phyloP scores from a whole-genome alignment of 2,888 invertebrate genomes.

The Xestia xanthographa region DNA sequence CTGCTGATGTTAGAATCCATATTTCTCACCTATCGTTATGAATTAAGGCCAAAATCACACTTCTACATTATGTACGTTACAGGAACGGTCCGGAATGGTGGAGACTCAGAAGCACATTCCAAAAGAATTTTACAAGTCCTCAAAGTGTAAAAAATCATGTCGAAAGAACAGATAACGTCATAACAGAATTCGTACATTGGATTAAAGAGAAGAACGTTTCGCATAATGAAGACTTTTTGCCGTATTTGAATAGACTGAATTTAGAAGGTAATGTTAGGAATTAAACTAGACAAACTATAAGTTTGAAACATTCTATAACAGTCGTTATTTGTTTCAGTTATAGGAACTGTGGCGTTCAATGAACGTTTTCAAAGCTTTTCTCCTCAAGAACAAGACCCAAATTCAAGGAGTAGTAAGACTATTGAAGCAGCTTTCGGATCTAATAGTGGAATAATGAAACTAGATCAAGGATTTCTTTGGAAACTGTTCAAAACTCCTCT shows the following conservation, averaged over 20 bases:
- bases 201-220: slow-evolving; percentile 73
- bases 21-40: background rate
- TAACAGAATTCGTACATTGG: slow-evolving; percentile 92
- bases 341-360: slow-evolving; percentile 93
- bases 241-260: slow-evolving; percentile 93
- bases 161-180: slow-evolving; percentile 91
- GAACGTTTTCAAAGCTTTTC: slow-evolving; percentile 93
- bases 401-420: slow-evolving; percentile 92
- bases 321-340: too few species aligned
- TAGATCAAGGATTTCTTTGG: slow-evolving; percentile 94
- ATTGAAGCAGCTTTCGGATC: slow-evolving; percentile 94
- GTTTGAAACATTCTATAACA: too few species aligned
- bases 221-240: slow-evolving; percentile 91
- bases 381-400: slow-evolving; percentile 87
- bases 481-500: slow-evolving; percentile 93
- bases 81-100: slow-evolving; percentile 97
- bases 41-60: background rate
- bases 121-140: slow-evolving; percentile 94
- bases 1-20: background rate
- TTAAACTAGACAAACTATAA: too few species aligned
- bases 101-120: slow-evolving; percentile 94
- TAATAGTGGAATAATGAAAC: slow-evolving; percentile 92
- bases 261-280: slow-evolving; percentile 92
- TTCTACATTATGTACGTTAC: slow-evolving; percentile 62
- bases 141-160: slow-evolving; percentile 93